Percentiles rank a stretch among this genome's conserved stretches.
These are phyloP conservation scores for Athene cunicularia DNA, from an alignment of 2,113 vertebrate genomes.

Conservation along the genomic window DNA sequence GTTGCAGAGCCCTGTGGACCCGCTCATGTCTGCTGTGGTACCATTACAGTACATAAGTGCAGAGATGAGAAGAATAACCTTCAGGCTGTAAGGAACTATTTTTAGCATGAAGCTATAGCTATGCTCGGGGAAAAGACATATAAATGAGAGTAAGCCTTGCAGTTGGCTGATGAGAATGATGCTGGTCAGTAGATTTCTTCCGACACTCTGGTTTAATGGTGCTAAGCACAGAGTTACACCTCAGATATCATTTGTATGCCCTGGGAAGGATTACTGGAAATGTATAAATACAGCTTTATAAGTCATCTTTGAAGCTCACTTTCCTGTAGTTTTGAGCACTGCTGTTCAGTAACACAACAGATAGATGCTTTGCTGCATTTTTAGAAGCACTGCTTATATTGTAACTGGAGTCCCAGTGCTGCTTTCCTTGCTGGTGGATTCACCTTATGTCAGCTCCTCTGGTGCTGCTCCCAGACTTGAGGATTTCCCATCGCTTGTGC, in stretches of 20 bases:
- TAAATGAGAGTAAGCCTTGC: background rate
- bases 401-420: background rate
- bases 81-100: background rate
- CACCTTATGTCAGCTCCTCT: background rate
- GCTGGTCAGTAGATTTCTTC: background rate
- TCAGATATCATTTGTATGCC: background rate
- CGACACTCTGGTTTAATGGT: background rate
- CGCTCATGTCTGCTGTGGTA: background rate
- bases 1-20: background rate
- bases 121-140: fast-evolving
- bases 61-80: conserved; percentile 3
- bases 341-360: background rate
- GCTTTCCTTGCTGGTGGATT: background rate
- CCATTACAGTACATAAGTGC: background rate
- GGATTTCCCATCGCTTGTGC: background rate
- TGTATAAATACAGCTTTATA: background rate
- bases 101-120: background rate
- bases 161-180: background rate
- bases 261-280: background rate
- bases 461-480: too few species aligned
- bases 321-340: background rate
- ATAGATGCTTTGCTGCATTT: background rate
- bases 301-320: background rate
- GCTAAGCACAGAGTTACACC: background rate
- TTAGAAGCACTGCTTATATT: background rate